Evolutionary conservation across 2,797 vertebrate species (phyloP).

Genomic region (Poliocrania exsul): DNA sequence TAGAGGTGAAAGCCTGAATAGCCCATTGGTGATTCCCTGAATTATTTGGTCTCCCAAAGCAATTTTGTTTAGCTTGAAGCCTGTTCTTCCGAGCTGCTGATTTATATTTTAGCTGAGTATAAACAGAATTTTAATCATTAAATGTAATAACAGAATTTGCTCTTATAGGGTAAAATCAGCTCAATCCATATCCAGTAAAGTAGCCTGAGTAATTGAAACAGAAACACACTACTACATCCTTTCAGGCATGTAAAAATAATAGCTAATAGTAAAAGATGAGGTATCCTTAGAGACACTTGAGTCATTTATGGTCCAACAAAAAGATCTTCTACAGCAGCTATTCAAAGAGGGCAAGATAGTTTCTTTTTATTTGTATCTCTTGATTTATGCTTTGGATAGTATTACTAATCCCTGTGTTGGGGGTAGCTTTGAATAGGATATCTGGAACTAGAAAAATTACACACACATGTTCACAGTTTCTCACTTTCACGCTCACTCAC

Average conservation of each 20-base stretch:
- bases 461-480: not conserved
- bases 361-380: not conserved
- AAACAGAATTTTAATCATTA: slow-evolving; percentile 68
- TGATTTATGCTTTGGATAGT: not conserved
- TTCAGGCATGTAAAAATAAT: slow-evolving; percentile 42
- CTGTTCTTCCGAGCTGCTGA: slow-evolving; percentile 56
- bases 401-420: not conserved
- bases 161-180: slow-evolving; percentile 53
- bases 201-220: slow-evolving; percentile 51
- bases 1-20: slow-evolving; percentile 53
- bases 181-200: slow-evolving; percentile 49
- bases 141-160: slow-evolving; percentile 60
- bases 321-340: slow-evolving; percentile 9
- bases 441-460: not conserved
- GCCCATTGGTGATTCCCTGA: slow-evolving; percentile 50
- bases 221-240: slow-evolving; percentile 17
- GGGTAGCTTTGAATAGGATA: not conserved
- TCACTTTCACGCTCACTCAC: not conserved
- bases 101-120: slow-evolving; percentile 63
- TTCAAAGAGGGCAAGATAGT: not conserved
- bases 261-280: slow-evolving; percentile 58
- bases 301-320: not conserved
- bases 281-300: slow-evolving; percentile 6
- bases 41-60: slow-evolving; percentile 64
- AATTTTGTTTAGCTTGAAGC: slow-evolving; percentile 71